Evolutionary conservation across 2,888 invertebrate species (phyloP), one percentile per base, ranked within the genome.

Genomic region (Notocelia uddmanniana): DNA sequence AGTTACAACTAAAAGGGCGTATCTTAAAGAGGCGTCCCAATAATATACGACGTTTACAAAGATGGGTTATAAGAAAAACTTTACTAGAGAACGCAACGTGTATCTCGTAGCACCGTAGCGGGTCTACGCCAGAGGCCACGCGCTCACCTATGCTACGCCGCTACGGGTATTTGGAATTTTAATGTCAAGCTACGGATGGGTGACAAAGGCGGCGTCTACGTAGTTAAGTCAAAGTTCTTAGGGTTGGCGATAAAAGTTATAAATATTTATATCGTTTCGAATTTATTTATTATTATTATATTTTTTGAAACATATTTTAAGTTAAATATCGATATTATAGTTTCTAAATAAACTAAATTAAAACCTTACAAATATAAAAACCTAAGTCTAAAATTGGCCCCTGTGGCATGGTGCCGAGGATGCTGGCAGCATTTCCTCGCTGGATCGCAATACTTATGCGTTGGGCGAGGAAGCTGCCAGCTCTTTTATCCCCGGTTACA

Each of bases 141-240:
- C 37, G 18, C 21, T 23, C 31, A 54, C 59, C 59, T 66, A 45
- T 52, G 58, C 64, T 66, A 69, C 68, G 54, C 18, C 23, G 50
- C 64, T 58, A 45, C 41, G 59, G 37, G 26, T 60, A 37, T 71
- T 66, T 60, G 54, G 59, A 71, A 71, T 71, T 59, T 59, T 54
- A 60, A 70, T 60, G 60, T 55, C 59, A 45, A 23, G 26, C 50
- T 18, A 11, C 19, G 23, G 37, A 26, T 23, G 18, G 64, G 66
- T 21, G 52, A 71, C 71, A 71, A 71, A 66, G 66, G 54, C 64
- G 34, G 48, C 50, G 41, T 23, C 66, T 45, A 41, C 9, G 54
- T 41, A 59, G 59, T 60, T 60, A 48, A 41, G 55, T 15, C 13
- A n/a, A 18, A 67, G 52, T 70, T 60, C 8, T 37, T 48, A 71